Base-by-base conservation (phyloP, 2,888 invertebrate species). In the Erpobdella octoculata region DNA sequence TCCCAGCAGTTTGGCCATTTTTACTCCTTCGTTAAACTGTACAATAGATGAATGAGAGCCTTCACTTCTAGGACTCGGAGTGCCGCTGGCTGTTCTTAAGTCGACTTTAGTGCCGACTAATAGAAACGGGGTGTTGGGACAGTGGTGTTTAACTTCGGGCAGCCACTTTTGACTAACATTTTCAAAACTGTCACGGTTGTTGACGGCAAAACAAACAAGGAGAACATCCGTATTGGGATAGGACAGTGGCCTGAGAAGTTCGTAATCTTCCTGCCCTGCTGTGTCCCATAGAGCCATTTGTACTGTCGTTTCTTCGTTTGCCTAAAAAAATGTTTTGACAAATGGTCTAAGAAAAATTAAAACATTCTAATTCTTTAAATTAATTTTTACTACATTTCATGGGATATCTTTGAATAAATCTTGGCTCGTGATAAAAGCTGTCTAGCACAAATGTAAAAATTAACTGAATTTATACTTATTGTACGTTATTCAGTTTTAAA, bases 51-150 rank as follows among this genome's bases (percentile, higher is more conserved):
- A 41, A n/a, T 12, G n/a, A n/a, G 62, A 33, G 62, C 35, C n/a
- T 4, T 6, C 12, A 9, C 5, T 12, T 1, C n/a, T n/a, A 0
- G 31, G 18, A 6, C 33, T 15, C 8, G 25, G 25, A 25, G 65
- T 37, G 36, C 15, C 18, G 18, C n/a, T 38, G 1, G 67, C 62
- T 65, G 37, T 62, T 8, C 75, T 61, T 1, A 76, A 65, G 61
- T 76, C 76, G 18, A 48, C 71, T 67, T 75, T 76, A 12, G 73
- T 76, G 41, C 75, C 76, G 28, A 76, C 74, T 9, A 75, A 67
- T 15, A 76, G 37, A 46, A 76, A 41, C 1, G 74, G 74, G 4
- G 71, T 68, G 9, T 36, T 59, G 8, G 72, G 74, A 41, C 74
- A 74, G 71, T 72, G 71, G 67, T 73, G 73, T 15, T 36, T 41